Conservation (phyloP, 2,797 vertebrate genomes). For the Bufotes viridis region DNA sequence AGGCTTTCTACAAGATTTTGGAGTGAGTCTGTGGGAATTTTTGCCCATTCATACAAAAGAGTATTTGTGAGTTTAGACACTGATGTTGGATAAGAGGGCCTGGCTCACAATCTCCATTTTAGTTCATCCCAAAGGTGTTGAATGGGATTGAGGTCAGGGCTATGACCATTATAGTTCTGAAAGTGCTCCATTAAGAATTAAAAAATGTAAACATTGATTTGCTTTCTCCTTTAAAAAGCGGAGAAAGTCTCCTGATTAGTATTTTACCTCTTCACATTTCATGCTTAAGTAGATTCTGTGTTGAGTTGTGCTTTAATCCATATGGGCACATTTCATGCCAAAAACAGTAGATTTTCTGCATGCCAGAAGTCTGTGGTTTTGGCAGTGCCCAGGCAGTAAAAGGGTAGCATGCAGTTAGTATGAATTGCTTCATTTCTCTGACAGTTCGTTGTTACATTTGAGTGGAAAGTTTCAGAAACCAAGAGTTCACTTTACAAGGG, state of each 20-base stretch:
- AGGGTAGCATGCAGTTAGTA: background rate
- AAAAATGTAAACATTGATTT: background rate
- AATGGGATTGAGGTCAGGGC: too few species aligned
- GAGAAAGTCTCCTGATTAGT: background rate
- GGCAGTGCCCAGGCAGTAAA: conserved; percentile 24
- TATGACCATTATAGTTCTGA: too few species aligned
- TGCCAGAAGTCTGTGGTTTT: conserved; percentile 34
- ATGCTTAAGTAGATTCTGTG: background rate
- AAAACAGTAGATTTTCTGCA: background rate
- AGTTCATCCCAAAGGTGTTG: too few species aligned
- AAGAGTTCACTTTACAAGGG: conserved; percentile 23
- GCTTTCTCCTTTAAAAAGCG: background rate
- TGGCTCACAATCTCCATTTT: too few species aligned
- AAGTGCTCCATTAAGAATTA: too few species aligned
- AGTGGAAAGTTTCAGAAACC: conserved; percentile 16
- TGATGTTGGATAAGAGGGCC: too few species aligned
- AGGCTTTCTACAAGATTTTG: too few species aligned
- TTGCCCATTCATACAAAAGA: too few species aligned
- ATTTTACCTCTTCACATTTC: background rate
- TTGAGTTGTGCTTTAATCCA: background rate
- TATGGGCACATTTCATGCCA: background rate
- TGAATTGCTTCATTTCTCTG: conserved; percentile 10
- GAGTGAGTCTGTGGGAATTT: too few species aligned
- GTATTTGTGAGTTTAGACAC: too few species aligned
- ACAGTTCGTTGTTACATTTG: conserved; percentile 21